These are phyloP conservation scores for Aproaerema taeniolella DNA, from an alignment of 2,888 invertebrate species.

Conservation along the genomic window DNA sequence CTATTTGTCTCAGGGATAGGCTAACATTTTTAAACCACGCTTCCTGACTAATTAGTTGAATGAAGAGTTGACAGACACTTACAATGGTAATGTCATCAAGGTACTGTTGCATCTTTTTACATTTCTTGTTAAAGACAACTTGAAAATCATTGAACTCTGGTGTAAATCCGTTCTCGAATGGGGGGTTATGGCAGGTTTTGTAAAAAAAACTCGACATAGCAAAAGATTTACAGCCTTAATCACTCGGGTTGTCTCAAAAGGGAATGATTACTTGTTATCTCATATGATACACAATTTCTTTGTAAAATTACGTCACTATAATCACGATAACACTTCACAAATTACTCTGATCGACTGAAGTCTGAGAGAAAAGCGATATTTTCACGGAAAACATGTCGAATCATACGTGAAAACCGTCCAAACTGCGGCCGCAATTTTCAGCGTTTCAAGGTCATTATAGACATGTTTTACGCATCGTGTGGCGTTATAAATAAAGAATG, in stretches of 20 bases:
- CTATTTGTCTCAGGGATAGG: too few relatives aligned
- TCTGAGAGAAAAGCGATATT: constrained; percentile 34
- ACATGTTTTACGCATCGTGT: constrained; percentile 20
- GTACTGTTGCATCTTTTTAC: constrained; percentile 42
- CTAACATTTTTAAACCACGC: too few relatives aligned
- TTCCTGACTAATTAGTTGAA: too few relatives aligned
- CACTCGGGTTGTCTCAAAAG: background rate
- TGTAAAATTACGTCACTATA: constrained; percentile 12
- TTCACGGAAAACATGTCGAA: constrained; percentile 21
- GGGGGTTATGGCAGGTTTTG: constrained; percentile 56
- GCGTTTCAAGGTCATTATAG: constrained; percentile 38
- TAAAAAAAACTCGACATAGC: constrained; percentile 56
- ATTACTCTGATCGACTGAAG: background rate
- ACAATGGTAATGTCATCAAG: constrained; percentile 37
- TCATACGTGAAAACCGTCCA: too few relatives aligned
- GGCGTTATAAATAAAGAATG: constrained; percentile 34
- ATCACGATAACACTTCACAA: constrained; percentile 10
- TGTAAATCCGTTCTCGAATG: constrained; percentile 53
- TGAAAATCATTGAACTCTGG: constrained; percentile 36
- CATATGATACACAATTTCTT: constrained; percentile 9
- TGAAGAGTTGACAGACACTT: too few relatives aligned
- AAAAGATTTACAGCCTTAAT: background rate
- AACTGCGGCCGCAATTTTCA: constrained; percentile 29
- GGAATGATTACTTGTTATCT: constrained; percentile 11
- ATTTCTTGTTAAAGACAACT: constrained; percentile 34